A percentile compares a stretch with the other conserved stretches of the same genome.
These are phyloP conservation scores for Ictalurus punctatus DNA, from an alignment of 2,113 vertebrate genomes.

Conservation along the genomic window DNA sequence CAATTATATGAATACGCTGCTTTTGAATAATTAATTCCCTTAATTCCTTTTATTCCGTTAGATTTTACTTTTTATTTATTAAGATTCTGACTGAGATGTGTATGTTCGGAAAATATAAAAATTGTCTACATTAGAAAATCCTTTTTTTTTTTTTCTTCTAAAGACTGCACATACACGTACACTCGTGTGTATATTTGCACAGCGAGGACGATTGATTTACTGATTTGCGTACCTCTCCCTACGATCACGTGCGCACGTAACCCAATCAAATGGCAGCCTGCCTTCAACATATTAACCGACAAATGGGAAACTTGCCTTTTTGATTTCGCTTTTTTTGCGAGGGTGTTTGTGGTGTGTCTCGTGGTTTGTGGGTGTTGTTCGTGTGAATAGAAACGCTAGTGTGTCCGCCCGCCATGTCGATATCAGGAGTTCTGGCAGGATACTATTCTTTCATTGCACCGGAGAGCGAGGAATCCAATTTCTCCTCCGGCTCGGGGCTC, in stretches of 20 bases:
- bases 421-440: conserved; percentile 81
- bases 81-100: too few relatives aligned
- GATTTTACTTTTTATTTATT: too few relatives aligned
- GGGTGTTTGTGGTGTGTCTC: conserved; percentile 63
- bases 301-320: conserved; percentile 81
- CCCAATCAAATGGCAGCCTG: conserved; percentile 86
- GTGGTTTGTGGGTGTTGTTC: conserved; percentile 34
- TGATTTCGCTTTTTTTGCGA: conserved; percentile 83
- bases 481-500: conserved; percentile 74
- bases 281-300: conserved; percentile 90
- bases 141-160: too few relatives aligned
- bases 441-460: conserved; percentile 88
- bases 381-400: conserved; percentile 39
- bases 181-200: not conserved
- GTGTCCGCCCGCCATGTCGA: conserved; percentile 76
- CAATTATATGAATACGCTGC: too few relatives aligned
- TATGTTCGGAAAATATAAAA: too few relatives aligned
- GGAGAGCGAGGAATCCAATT: conserved; percentile 85
- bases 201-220: conserved; percentile 36
- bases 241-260: conserved; percentile 84
- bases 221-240: conserved; percentile 91
- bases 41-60: too few relatives aligned
- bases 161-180: too few relatives aligned
- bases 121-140: too few relatives aligned
- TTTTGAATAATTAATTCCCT: too few relatives aligned